Base-by-base conservation (phyloP, 37 sponge, comb jelly and placozoan genomes). In the Bolinopsis microptera region DNA sequence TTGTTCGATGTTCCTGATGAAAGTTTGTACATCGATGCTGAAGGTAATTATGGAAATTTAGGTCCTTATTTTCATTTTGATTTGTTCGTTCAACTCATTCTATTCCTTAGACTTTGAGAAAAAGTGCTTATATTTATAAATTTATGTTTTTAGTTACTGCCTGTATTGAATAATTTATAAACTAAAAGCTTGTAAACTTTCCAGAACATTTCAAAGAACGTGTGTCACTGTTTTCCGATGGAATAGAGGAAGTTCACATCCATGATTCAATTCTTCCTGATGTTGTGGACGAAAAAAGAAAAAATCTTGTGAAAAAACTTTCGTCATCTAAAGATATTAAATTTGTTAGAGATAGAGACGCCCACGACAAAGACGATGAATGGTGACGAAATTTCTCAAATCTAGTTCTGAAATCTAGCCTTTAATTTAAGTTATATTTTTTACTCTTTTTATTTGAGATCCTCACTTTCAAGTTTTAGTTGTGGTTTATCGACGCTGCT, bases 121-220 rank as follows among this genome's bases (percentile, higher is more conserved):
- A n/a, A n/a, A n/a, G n/a, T n/a, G n/a, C n/a, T n/a, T n/a, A n/a
- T n/a, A n/a, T n/a, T n/a, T n/a, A n/a, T n/a, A n/a, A n/a, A n/a
- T n/a, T n/a, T n/a, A n/a, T n/a, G n/a, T n/a, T n/a, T n/a, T n/a
- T n/a, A n/a, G n/a, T n/a, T n/a, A n/a, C n/a, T n/a, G n/a, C n/a
- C n/a, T n/a, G n/a, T n/a, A n/a, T n/a, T n/a, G n/a, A n/a, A n/a
- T n/a, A 48, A 48, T 48, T 13, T 48, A 48, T 5, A 13, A 18
- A 48, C 61, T 48, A 48, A 5, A 18, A 18, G 61, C 61, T 13
- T 48, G 61, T 48, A 48, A 48, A 48, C 2, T 41, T 86, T 41
- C n/a, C 90, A 86, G 90, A 86, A 38, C 90, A 86, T 27, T 86
- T 86, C 90, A 86, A 86, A 27, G 90, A 86, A 40, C 90, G 90